A percentile compares a stretch with the other conserved stretches of the same genome.
Evolutionary conservation across 1,140 invertebrate species (phyloP).

Genomic region (Wasmannia auropunctata): DNA sequence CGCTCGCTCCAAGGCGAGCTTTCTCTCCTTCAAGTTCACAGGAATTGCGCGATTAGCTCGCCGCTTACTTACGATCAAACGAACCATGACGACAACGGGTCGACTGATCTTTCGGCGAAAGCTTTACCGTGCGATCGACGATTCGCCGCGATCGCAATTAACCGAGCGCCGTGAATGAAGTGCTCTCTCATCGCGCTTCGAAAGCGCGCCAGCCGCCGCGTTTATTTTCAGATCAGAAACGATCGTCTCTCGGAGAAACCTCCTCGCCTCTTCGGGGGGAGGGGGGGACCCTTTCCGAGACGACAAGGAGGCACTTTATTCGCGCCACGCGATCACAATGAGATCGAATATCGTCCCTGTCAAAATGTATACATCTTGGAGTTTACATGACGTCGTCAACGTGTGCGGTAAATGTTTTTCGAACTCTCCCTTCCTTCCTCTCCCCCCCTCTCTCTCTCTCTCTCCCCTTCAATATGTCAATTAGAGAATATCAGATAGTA

Average conservation of each 20-base stretch:
- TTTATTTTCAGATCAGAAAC: slow-evolving; percentile 69
- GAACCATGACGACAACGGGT: neutral
- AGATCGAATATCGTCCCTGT: slow-evolving; percentile 33
- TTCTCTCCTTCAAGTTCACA: slow-evolving; percentile 69
- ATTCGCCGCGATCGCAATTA: slow-evolving; percentile 16
- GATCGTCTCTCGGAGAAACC: neutral
- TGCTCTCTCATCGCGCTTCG: slow-evolving; percentile 3
- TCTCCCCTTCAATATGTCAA: neutral
- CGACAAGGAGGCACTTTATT: slow-evolving; percentile 59
- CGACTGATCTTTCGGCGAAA: neutral
- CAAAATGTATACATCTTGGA: neutral
- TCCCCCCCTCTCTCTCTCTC: no score
- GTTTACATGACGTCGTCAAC: neutral
- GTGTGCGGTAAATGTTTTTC: neutral
- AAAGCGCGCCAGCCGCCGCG: slow-evolving; percentile 52
- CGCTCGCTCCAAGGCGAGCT: slow-evolving; percentile 46
- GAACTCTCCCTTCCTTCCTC: neutral
- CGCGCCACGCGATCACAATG: slow-evolving; percentile 11
- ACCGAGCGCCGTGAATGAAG: slow-evolving; percentile 40
- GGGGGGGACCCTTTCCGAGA: slow-evolving; percentile 47
- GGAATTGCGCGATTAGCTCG: slow-evolving; percentile 16
- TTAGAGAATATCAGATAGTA: neutral
- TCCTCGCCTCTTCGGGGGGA: slow-evolving; percentile 29
- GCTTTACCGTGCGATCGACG: neutral
- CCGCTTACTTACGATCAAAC: neutral